Conservation (phyloP, 2,888 invertebrate genomes). For the Drosophila vallismaia region DNA sequence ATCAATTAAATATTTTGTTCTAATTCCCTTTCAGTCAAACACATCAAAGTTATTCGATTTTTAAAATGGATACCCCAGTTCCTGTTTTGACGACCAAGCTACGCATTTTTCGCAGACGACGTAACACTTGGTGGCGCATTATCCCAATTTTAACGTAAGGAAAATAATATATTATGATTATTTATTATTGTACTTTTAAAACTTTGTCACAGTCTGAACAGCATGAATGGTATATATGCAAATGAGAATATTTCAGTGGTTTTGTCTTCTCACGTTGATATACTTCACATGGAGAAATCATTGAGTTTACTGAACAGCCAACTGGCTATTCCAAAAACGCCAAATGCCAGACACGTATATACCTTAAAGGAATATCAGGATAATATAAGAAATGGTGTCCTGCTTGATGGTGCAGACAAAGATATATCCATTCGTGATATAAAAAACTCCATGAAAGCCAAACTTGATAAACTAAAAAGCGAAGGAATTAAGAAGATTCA, state of each 20-base stretch:
- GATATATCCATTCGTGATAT: background rate
- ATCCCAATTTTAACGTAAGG: conserved; percentile 74
- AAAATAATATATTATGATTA: background rate
- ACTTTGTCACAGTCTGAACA: conserved; percentile 64
- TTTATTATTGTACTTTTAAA: background rate
- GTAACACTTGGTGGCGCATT: conserved; percentile 77
- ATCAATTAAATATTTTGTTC: background rate
- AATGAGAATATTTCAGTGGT: conserved; percentile 77
- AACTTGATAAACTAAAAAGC: background rate
- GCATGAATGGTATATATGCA: conserved; percentile 72
- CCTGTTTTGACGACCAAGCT: conserved; percentile 74
- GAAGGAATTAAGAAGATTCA: conserved; percentile 20
- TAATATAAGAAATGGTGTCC: conserved; percentile 6
- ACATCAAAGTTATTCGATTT: conserved; percentile 66
- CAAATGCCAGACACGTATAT: background rate
- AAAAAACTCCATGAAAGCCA: background rate
- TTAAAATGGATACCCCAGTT: conserved; percentile 75
- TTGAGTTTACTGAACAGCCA: conserved; percentile 58
- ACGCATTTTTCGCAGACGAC: conserved; percentile 73
- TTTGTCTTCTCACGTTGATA: conserved; percentile 77
- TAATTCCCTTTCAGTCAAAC: conserved; percentile 7
- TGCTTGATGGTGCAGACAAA: background rate
- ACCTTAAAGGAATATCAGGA: conserved; percentile 4
- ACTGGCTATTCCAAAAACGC: conserved; percentile 54
- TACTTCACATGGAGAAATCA: conserved; percentile 62